Evolutionary conservation across 2,797 vertebrate genomes (phyloP).

Genomic region (Sebastes oblongus): DNA sequence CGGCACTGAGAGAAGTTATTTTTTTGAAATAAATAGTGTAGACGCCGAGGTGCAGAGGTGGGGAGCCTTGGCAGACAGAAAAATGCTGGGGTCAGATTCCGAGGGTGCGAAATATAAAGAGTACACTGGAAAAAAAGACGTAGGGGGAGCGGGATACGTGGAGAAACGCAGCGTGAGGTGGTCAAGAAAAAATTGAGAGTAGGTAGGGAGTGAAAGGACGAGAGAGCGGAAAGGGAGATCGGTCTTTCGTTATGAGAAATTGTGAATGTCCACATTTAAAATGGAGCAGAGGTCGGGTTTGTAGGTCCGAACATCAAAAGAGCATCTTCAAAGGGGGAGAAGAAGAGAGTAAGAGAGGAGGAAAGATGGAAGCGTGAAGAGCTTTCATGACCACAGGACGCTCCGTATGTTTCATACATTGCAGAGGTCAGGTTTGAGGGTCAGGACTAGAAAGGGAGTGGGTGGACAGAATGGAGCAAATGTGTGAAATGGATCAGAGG

Average conservation of each 20-base stretch:
- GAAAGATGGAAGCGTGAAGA: neutral
- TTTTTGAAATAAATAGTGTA: constrained; percentile 21
- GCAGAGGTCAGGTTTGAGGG: neutral
- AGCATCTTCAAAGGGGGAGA: neutral
- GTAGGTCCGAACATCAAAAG: neutral
- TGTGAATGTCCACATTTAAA: neutral
- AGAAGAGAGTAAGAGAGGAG: neutral
- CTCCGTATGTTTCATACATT: neutral
- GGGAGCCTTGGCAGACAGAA: constrained; percentile 12
- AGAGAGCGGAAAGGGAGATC: neutral
- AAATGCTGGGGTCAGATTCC: neutral
- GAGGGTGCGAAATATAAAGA: constrained; percentile 8
- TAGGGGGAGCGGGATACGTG: neutral
- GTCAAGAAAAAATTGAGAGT: neutral
- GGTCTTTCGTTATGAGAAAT: neutral
- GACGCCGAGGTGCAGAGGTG: neutral
- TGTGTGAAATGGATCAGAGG: neutral
- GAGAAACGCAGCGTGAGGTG: neutral
- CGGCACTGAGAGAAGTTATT: neutral
- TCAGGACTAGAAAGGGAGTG: neutral
- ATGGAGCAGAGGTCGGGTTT: constrained; percentile 5
- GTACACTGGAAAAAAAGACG: neutral
- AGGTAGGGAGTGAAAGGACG: neutral
- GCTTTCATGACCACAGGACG: neutral
- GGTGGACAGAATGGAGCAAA: neutral